phyloP scores from a whole-genome alignment of 2,797 vertebrate species.

The Hoplostethus atlanticus region DNA sequence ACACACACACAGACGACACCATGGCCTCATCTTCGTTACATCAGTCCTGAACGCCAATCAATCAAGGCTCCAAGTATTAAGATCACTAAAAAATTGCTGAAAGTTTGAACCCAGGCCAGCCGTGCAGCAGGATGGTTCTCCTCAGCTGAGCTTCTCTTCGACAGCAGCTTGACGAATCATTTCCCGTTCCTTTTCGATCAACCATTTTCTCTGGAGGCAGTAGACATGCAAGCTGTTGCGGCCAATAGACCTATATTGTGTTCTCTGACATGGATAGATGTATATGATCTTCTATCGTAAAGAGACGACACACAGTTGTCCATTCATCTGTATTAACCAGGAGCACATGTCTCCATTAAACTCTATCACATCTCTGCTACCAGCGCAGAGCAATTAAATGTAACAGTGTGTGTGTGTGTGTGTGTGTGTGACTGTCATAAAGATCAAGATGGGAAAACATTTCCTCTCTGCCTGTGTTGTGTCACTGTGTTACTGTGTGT shows the following conservation, averaged over 20 bases:
- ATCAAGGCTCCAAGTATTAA: neutral
- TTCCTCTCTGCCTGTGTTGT: neutral
- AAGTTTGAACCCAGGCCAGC: neutral
- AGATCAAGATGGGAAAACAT: constrained; percentile 14
- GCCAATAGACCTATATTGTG: neutral
- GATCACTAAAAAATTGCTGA: neutral
- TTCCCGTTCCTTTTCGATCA: neutral
- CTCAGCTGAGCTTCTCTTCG: too few relatives aligned
- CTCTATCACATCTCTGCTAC: neutral
- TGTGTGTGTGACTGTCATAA: neutral
- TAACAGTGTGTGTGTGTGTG: neutral
- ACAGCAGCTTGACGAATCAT: neutral
- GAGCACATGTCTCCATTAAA: neutral
- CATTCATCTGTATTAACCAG: neutral
- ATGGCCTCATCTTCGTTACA: too few relatives aligned
- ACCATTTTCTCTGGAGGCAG: too few relatives aligned
- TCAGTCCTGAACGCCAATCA: too few relatives aligned
- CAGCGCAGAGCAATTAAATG: neutral
- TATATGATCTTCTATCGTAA: neutral
- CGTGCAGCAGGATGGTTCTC: neutral
- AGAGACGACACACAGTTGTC: neutral
- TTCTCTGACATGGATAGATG: neutral
- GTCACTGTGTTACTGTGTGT: constrained; percentile 16
- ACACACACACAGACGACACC: too few relatives aligned
- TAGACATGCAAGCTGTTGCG: too few relatives aligned